Conservation (phyloP, 30 jellyfish, hydroid and myxozoan genomes). For the Chironex yamaguchii region DNA sequence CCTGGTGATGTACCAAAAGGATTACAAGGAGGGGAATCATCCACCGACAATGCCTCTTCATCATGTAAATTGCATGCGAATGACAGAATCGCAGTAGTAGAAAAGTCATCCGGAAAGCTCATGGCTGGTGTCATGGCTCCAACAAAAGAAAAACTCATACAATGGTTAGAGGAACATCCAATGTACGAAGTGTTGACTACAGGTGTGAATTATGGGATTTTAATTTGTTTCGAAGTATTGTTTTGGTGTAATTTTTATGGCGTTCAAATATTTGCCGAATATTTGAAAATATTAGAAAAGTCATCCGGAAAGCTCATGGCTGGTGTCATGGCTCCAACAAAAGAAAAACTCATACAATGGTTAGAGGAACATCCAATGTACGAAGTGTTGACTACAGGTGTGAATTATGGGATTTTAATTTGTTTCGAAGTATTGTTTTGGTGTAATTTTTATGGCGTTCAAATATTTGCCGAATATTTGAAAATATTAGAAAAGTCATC, state of each 20-base stretch:
- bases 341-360: slow-evolving; percentile 82
- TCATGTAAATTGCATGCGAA: slow-evolving; percentile 20
- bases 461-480: too few species aligned
- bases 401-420: neutral
- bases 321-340: slow-evolving; percentile 99
- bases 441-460: too few species aligned
- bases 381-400: slow-evolving; percentile 84
- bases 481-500: slow-evolving; percentile 87
- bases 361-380: slow-evolving; percentile 97
- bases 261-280: too few species aligned
- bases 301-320: slow-evolving; percentile 93
- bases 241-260: too few species aligned
- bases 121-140: slow-evolving; percentile 99
- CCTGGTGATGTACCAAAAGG: too few species aligned
- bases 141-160: slow-evolving; percentile 72
- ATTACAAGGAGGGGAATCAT: too few species aligned
- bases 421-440: too few species aligned
- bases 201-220: slow-evolving; percentile 17
- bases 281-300: slow-evolving; percentile 83
- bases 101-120: slow-evolving; percentile 87
- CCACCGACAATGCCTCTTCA: neutral
- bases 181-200: slow-evolving; percentile 86
- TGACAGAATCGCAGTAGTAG: slow-evolving; percentile 91
- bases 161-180: slow-evolving; percentile 99
- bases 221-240: neutral